Conservation (phyloP, 2,888 invertebrate genomes). For the Idaea dimidiata region DNA sequence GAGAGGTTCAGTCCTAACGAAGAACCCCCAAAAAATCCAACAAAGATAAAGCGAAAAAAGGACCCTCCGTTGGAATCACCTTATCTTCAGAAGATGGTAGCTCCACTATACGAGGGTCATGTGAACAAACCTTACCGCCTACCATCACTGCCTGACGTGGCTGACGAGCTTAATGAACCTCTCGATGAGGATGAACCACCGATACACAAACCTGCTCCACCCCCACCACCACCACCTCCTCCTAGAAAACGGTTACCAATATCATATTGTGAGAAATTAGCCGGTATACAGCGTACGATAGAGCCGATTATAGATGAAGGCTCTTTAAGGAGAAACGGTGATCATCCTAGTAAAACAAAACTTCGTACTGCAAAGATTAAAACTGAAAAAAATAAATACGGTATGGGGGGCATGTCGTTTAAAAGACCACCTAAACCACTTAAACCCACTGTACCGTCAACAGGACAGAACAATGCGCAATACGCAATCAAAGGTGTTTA, state of each 20-base stretch:
- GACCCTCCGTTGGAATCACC: slow-evolving; percentile 49
- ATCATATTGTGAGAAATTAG: slow-evolving; percentile 55
- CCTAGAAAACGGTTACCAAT: slow-evolving; percentile 57
- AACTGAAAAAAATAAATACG: slow-evolving; percentile 56
- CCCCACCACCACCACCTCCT: slow-evolving; percentile 59
- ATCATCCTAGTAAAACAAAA: slow-evolving; percentile 31
- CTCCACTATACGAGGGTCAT: slow-evolving; percentile 47
- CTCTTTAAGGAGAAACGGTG: slow-evolving; percentile 34
- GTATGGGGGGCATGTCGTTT: slow-evolving; percentile 35
- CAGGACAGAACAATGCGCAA: slow-evolving; percentile 53
- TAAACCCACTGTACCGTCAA: slow-evolving; percentile 50
- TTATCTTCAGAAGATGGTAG: slow-evolving; percentile 58
- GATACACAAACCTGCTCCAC: slow-evolving; percentile 48
- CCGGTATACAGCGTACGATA: slow-evolving; percentile 45
- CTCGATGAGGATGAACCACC: slow-evolving; percentile 57
- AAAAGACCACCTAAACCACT: slow-evolving; percentile 32
- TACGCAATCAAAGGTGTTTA: slow-evolving; percentile 59
- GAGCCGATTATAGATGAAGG: slow-evolving; percentile 38
- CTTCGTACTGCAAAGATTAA: slow-evolving; percentile 39
- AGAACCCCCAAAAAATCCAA: not conserved
- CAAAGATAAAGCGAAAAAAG: slow-evolving; percentile 42
- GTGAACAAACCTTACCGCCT: slow-evolving; percentile 40
- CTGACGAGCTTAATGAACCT: slow-evolving; percentile 54
- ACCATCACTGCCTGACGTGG: slow-evolving; percentile 58
- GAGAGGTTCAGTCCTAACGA: slow-evolving; percentile 51